Evolutionary conservation across 1,140 invertebrate genomes (phyloP), one percentile per base, ranked within the genome.

Genomic region (Achroia grisella): DNA sequence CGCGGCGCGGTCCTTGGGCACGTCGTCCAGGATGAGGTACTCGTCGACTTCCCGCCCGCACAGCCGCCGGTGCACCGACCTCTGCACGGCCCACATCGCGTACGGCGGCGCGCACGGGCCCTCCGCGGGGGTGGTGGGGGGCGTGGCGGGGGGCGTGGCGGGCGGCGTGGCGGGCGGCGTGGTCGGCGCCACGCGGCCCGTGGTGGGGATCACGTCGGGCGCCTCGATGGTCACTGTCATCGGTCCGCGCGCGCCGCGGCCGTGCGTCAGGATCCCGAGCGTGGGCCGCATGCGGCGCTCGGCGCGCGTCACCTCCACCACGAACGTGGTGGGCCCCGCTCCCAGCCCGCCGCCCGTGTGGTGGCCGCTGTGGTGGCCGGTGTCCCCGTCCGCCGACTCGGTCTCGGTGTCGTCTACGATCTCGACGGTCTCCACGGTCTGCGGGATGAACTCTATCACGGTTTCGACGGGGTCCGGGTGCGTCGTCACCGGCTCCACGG

Each of bases 391-490:
- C 1, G 80, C 52, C 2, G 87, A 88, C 51, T 90, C 89, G 5
- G 88, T 89, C 62, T 90, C 89, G 1, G 88, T 89, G 43, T 91
- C 79, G 17, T 88, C 78, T n/a, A 85, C 68, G 27, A 78, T 72
- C 36, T 74, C 65, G 5, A 74, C 69, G 0, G 62, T 65, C 14
- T 75, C 76, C 1, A 69, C 75, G n/a, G 55, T 65, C 48, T 71
- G 73, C 32, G 76, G 76, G 10, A 77, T 65, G 40, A 73, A 80
- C 40, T 77, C 71, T 10, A 74, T 59, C 1, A 72, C 66, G 3
- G 67, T 66, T 23, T 75, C 68, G n/a, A 68, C 49, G 5, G 11
- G 2, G 2, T 64, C 64, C 1, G 63, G 66, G 31, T 62, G 64
- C 28, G 63, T 61, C 33, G 69, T 67, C 57, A 59, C 56, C 23